Conservation (phyloP, 2,888 invertebrate genomes). For the Anthrax anthrax region DNA sequence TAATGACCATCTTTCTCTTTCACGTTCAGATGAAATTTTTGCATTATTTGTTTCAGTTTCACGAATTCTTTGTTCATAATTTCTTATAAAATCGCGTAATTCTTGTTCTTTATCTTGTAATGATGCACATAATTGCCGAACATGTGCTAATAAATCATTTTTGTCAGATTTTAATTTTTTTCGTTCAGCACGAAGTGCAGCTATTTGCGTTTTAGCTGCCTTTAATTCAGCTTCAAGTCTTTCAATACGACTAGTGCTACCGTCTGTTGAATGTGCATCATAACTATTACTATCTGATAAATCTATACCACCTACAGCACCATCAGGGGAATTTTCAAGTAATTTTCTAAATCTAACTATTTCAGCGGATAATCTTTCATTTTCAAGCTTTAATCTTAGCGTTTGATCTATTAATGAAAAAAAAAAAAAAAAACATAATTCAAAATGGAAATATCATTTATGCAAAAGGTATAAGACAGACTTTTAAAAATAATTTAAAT, state of each 20-base stretch:
- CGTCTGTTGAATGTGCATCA: conserved; percentile 32
- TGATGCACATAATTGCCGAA: conserved; percentile 87
- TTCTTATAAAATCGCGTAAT: conserved; percentile 82
- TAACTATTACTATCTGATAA: conserved; percentile 30
- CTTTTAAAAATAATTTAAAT: too few species aligned
- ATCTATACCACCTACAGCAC: conserved; percentile 38
- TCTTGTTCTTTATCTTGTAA: conserved; percentile 91
- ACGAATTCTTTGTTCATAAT: conserved; percentile 81
- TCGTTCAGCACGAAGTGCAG: conserved; percentile 74
- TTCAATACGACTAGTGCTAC: conserved; percentile 35
- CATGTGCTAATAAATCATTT: conserved; percentile 82
- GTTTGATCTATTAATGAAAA: conserved; percentile 19
- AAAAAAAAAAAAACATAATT: not conserved
- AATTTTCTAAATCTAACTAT: conserved; percentile 28
- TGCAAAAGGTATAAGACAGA: too few species aligned
- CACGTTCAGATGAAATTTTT: conserved; percentile 51
- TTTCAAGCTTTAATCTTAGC: conserved; percentile 44
- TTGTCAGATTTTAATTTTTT: conserved; percentile 87
- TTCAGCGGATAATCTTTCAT: conserved; percentile 51
- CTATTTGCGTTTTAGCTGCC: conserved; percentile 28
- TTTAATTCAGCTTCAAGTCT: conserved; percentile 35
- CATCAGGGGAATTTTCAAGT: conserved; percentile 43
- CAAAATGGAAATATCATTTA: too few species aligned
- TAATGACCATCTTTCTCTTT: conserved; percentile 78
- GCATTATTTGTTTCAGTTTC: conserved; percentile 54